Conservation (phyloP, 64 coral and sea anemone species). For the Porites australiensis region DNA sequence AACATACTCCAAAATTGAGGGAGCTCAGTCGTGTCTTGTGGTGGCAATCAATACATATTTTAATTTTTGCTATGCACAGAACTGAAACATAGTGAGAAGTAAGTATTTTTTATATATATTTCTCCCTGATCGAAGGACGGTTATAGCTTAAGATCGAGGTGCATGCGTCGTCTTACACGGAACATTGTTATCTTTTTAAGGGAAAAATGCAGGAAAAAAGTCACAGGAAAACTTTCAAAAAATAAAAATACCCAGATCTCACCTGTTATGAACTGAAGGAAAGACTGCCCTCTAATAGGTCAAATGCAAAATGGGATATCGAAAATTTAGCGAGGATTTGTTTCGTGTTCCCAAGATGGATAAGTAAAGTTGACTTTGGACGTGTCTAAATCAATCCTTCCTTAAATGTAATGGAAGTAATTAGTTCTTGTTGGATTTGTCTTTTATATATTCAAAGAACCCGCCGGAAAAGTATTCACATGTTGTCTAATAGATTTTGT, state of each 20-base stretch:
- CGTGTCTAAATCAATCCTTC: neutral
- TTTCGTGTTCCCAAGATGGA: neutral
- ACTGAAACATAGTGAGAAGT: no score
- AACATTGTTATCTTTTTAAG: no score
- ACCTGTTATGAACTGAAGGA: neutral
- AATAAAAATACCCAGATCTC: neutral
- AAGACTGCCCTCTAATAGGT: neutral
- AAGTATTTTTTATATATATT: no score
- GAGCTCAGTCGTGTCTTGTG: no score
- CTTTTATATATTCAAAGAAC: neutral
- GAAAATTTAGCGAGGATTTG: neutral
- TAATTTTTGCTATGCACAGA: no score
- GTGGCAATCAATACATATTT: no score
- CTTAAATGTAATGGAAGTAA: neutral
- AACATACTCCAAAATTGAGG: no score
- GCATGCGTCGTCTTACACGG: no score
- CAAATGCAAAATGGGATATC: neutral
- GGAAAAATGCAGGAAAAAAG: no score
- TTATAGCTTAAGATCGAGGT: no score
- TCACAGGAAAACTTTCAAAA: no score
- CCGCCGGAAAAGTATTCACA: constrained; percentile 2
- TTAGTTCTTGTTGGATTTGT: neutral
- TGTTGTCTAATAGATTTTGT: neutral
- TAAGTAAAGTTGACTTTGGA: neutral
- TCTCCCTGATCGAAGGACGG: no score